A percentile compares a stretch with the other conserved stretches of the same genome.
Conservation (phyloP, 1,140 invertebrate species). For the Odontomachus brunneus region DNA sequence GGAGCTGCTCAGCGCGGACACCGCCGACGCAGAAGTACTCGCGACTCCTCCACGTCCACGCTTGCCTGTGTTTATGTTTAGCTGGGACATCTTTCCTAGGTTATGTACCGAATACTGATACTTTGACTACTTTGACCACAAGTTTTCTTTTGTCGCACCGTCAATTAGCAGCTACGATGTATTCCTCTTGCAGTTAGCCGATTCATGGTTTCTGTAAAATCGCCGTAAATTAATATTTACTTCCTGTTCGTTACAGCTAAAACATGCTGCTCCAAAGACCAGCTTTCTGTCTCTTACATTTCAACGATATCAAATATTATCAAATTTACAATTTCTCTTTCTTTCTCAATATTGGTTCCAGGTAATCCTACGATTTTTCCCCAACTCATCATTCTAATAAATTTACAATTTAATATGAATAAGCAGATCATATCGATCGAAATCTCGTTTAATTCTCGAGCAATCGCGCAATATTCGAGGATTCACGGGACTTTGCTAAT, state of each 20-base stretch:
- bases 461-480: neutral
- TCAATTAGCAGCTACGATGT: constrained; percentile 23
- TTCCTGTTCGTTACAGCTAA: too few species aligned
- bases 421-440: neutral
- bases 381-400: too few species aligned
- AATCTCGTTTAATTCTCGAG: neutral
- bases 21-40: constrained; percentile 82
- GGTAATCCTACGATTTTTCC: too few species aligned
- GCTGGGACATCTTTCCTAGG: constrained; percentile 80
- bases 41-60: constrained; percentile 81
- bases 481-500: too few species aligned
- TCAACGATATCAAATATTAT: too few species aligned
- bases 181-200: constrained; percentile 47
- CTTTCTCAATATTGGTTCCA: too few species aligned
- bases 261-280: too few species aligned
- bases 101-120: constrained; percentile 52
- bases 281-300: too few species aligned
- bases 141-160: constrained; percentile 9
- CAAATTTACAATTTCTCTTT: too few species aligned
- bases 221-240: neutral
- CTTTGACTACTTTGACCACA: constrained; percentile 18
- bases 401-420: too few species aligned
- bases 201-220: constrained; percentile 64
- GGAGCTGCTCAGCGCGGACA: constrained; percentile 85
- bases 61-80: constrained; percentile 83